phyloP scores from a whole-genome alignment of 2,113 vertebrate genomes.

The Puma concolor region DNA sequence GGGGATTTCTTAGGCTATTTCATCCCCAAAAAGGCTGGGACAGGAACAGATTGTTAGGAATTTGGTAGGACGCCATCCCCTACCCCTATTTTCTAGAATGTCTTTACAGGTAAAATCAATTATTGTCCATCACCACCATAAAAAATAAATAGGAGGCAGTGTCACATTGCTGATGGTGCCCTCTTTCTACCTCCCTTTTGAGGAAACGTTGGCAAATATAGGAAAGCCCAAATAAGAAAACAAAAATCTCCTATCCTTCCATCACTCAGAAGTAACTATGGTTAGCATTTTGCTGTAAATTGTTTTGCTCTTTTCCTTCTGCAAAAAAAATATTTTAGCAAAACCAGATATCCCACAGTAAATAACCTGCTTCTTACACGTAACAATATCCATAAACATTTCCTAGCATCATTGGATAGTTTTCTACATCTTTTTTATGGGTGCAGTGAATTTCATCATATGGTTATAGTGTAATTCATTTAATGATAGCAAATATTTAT shows the following conservation, averaged over 20 bases:
- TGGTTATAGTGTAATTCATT: constrained; percentile 60
- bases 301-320: neutral
- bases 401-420: neutral
- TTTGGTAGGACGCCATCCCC: neutral
- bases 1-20: neutral
- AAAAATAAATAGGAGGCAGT: neutral
- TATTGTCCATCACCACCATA: neutral
- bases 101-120: neutral
- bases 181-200: neutral
- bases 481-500: constrained; percentile 64
- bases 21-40: accelerated
- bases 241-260: neutral
- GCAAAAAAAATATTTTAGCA: constrained; percentile 3
- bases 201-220: neutral
- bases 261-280: neutral
- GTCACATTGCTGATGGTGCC: neutral
- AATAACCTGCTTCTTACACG: constrained; percentile 11
- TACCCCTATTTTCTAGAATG: neutral
- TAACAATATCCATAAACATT: constrained; percentile 62
- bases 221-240: neutral
- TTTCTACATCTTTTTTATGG: constrained; percentile 54
- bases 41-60: neutral
- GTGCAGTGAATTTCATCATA: constrained; percentile 58
- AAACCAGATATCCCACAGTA: neutral
- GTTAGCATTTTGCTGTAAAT: neutral